Evolutionary conservation across 30 jellyfish, hydroid and myxozoan genomes (phyloP).

Genomic region (Cassiopea xamachana): DNA sequence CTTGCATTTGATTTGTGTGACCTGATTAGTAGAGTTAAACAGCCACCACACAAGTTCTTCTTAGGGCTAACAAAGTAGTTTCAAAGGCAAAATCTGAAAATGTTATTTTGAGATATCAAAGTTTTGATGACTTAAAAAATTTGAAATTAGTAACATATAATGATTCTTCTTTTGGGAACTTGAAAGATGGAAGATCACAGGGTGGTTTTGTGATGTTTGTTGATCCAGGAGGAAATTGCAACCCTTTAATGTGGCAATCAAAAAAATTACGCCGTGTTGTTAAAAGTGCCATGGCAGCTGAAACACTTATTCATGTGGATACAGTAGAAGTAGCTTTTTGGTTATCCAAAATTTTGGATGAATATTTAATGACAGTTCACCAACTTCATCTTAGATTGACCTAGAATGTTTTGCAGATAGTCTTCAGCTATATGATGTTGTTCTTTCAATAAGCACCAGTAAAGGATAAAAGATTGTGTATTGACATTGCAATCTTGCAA

Average conservation of each 20-base stretch:
- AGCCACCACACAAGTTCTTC: conserved; percentile 2
- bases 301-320: conserved; percentile 9
- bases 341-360: conserved; percentile 3
- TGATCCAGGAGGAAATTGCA: too few species aligned
- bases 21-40: background rate
- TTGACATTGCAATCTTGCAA: conserved; percentile 19
- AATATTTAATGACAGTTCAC: background rate
- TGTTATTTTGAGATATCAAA: too few species aligned
- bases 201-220: too few species aligned
- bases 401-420: conserved; percentile 49
- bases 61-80: conserved; percentile 42
- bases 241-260: conserved; percentile 52
- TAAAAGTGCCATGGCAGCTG: conserved; percentile 47
- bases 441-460: conserved; percentile 36
- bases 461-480: conserved; percentile 38
- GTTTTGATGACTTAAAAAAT: too few species aligned
- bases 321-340: conserved; percentile 53
- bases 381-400: background rate
- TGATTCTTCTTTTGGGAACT: too few species aligned
- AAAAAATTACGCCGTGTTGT: conserved; percentile 30
- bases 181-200: too few species aligned
- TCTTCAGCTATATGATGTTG: conserved; percentile 60
- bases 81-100: background rate
- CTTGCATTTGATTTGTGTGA: conserved; percentile 38
- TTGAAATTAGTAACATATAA: too few species aligned